These are phyloP conservation scores for Pituophis catenifer DNA, from an alignment of 2,113 vertebrate species.

Conservation along the genomic window DNA sequence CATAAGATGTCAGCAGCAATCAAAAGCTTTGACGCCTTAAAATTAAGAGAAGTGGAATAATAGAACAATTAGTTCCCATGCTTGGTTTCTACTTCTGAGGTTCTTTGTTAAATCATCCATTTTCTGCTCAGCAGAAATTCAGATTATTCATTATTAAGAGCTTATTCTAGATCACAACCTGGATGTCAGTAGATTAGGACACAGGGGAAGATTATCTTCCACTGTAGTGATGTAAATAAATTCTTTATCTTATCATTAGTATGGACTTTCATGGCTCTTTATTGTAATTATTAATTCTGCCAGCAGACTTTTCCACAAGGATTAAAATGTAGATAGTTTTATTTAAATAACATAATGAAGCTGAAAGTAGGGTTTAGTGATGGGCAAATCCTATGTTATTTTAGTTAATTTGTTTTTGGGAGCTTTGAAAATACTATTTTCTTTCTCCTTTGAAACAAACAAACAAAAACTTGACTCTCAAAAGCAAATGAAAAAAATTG, in stretches of 20 bases:
- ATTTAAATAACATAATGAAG: slow-evolving; percentile 44
- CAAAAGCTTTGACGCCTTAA: slow-evolving; percentile 35
- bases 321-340: slow-evolving; percentile 59
- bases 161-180: slow-evolving; percentile 66
- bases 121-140: slow-evolving; percentile 61
- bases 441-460: slow-evolving; percentile 3
- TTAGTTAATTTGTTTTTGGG: not conserved
- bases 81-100: not conserved
- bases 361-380: slow-evolving; percentile 35
- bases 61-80: slow-evolving; percentile 35
- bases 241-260: slow-evolving; percentile 73
- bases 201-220: slow-evolving; percentile 65
- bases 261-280: slow-evolving; percentile 61
- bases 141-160: slow-evolving; percentile 74
- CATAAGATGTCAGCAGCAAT: slow-evolving; percentile 57
- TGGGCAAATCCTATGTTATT: slow-evolving; percentile 33
- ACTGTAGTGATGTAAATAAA: slow-evolving; percentile 54
- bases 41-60: not conserved
- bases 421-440: slow-evolving; percentile 6
- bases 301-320: slow-evolving; percentile 43
- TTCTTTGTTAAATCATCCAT: slow-evolving; percentile 62
- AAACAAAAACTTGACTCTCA: slow-evolving; percentile 25
- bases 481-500: not conserved
- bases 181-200: slow-evolving; percentile 69
- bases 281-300: slow-evolving; percentile 70